Evolutionary conservation across 2,113 vertebrate genomes (phyloP).

Genomic region (Callithrix jacchus): DNA sequence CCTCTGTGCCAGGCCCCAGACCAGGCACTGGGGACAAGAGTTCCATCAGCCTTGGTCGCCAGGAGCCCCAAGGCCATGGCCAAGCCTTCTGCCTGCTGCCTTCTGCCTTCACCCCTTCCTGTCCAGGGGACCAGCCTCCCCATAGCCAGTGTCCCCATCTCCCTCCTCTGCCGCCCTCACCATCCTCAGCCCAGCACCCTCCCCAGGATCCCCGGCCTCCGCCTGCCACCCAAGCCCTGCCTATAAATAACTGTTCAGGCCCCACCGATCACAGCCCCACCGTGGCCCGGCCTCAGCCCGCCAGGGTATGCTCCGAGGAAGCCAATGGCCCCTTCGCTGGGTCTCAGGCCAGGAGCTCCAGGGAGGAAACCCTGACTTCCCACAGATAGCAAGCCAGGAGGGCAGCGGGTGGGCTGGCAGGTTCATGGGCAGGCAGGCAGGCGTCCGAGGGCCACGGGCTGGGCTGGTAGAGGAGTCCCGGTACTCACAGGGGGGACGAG

Average conservation of each 20-base stretch:
- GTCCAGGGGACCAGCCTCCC: not conserved
- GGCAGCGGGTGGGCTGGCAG: not conserved
- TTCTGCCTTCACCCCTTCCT: not conserved
- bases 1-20: not conserved
- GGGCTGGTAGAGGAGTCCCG: not conserved
- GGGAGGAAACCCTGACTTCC: slow-evolving; percentile 83
- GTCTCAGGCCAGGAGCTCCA: slow-evolving; percentile 73
- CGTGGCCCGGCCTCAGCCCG: slow-evolving; percentile 36
- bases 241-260: slow-evolving; percentile 73
- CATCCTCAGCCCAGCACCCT: slow-evolving; percentile 5
- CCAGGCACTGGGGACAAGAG: not conserved
- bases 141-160: not conserved
- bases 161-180: not conserved
- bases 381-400: slow-evolving; percentile 74
- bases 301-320: slow-evolving; percentile 69
- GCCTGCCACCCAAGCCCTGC: slow-evolving; percentile 44
- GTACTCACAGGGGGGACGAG: slow-evolving; percentile 89
- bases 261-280: slow-evolving; percentile 60
- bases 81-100: not conserved
- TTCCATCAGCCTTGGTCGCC: not conserved
- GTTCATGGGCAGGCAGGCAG: not conserved
- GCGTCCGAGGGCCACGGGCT: not conserved
- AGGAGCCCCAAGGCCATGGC: not conserved
- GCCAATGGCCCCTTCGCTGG: slow-evolving; percentile 60
- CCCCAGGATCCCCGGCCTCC: not conserved